phyloP scores from a whole-genome alignment of 2,113 vertebrate species.

The Aspidoscelis tigris region DNA sequence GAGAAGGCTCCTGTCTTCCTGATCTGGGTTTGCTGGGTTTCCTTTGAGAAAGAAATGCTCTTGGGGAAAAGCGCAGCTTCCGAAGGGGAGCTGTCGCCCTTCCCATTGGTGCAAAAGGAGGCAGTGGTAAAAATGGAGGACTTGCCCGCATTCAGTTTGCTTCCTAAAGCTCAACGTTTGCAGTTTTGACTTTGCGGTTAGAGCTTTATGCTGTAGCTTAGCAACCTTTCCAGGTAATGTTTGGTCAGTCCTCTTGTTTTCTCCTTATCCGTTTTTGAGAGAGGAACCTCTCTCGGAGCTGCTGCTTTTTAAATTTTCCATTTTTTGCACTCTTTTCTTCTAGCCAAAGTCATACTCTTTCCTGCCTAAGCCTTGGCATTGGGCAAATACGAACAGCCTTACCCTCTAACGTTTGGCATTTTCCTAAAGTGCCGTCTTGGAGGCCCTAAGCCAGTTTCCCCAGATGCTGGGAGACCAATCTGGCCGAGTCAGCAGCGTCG shows the following conservation, averaged over 20 bases:
- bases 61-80: background rate
- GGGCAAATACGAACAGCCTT: background rate
- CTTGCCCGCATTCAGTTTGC: background rate
- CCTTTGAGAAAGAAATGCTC: background rate
- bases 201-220: conserved; percentile 31
- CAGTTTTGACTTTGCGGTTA: conserved; percentile 1
- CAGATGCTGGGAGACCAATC: background rate
- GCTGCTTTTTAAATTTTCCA: background rate
- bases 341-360: conserved; percentile 39
- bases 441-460: conserved; percentile 62
- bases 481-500: conserved; percentile 39
- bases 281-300: conserved; percentile 51
- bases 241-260: background rate
- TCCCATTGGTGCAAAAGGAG: background rate
- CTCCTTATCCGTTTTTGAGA: background rate
- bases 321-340: conserved; percentile 23
- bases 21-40: background rate
- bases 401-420: conserved; percentile 30
- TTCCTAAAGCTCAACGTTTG: background rate
- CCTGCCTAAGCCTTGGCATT: background rate
- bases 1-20: too few species aligned
- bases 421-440: conserved; percentile 51
- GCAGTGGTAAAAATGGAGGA: background rate
- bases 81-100: accelerated
- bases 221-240: conserved; percentile 49